A percentile compares a stretch with the other conserved stretches of the same genome.
Conservation (phyloP, 2,888 invertebrate species). For the Hirtodrosophila cameraria region DNA sequence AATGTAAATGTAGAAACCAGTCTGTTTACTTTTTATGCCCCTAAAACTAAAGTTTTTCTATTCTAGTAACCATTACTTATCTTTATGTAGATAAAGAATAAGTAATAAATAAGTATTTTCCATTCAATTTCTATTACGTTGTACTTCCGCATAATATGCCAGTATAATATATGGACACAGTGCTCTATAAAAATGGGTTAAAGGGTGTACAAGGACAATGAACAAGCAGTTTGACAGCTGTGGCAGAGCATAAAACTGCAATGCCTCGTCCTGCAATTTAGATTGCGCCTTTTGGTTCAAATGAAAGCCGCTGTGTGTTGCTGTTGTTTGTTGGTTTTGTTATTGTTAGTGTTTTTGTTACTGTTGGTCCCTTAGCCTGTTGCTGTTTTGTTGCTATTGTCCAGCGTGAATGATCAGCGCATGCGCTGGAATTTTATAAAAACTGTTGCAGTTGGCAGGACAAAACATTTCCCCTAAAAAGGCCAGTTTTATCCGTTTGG, state of each 20-base stretch:
- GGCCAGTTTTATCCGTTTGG: conserved; percentile 63
- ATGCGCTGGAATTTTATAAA: conserved; percentile 67
- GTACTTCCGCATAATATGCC: too few relatives aligned
- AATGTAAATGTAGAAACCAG: too few relatives aligned
- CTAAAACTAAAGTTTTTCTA: too few relatives aligned
- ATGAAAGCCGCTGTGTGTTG: conserved; percentile 28
- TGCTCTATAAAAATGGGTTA: conserved; percentile 37
- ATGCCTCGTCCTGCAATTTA: conserved; percentile 58
- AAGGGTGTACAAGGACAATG: conserved; percentile 45
- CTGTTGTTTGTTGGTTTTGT: conserved; percentile 11
- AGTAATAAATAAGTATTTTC: not conserved
- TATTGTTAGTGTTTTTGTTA: conserved; percentile 19
- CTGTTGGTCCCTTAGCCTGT: conserved; percentile 60
- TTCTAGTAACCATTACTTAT: too few relatives aligned
- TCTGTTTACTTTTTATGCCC: too few relatives aligned
- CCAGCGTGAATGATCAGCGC: conserved; percentile 73
- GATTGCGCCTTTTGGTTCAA: conserved; percentile 34
- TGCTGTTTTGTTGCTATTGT: conserved; percentile 62
- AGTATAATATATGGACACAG: conserved; percentile 30
- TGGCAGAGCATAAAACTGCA: conserved; percentile 62
- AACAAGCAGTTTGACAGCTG: conserved; percentile 55
- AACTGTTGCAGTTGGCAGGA: conserved; percentile 71
- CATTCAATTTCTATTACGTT: not conserved
- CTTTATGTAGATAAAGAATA: not conserved
- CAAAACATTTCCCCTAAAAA: conserved; percentile 67